phyloP scores from a whole-genome alignment of 53 echinoderm and acorn worm species.

The Mesocentrotus franciscanus region DNA sequence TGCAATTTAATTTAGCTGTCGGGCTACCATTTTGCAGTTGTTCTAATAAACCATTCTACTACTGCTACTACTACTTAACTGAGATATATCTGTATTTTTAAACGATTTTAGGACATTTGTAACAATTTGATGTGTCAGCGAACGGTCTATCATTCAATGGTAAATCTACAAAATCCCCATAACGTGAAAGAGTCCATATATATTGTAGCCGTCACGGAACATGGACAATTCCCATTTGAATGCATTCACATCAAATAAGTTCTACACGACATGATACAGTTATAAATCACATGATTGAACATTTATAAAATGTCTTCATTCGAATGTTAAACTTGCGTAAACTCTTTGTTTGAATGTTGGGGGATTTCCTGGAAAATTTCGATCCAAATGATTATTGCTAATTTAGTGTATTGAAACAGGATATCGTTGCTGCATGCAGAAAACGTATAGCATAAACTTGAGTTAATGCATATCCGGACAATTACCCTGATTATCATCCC shows the following conservation, averaged over 20 bases:
- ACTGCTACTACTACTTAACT: no score
- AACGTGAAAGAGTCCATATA: neutral
- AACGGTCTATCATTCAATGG: neutral
- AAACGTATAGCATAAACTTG: neutral
- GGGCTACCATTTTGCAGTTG: no score
- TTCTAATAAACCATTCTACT: no score
- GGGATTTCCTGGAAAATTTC: neutral
- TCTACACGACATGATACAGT: neutral
- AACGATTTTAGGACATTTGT: no score
- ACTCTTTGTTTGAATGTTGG: neutral
- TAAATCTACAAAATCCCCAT: neutral
- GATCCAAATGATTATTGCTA: neutral
- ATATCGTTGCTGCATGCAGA: neutral
- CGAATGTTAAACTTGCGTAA: neutral
- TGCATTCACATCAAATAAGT: neutral
- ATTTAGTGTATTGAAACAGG: neutral
- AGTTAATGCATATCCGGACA: neutral
- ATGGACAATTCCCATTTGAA: neutral
- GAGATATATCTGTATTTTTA: no score
- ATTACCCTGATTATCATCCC: neutral
- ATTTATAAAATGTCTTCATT: neutral
- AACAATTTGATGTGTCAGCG: neutral
- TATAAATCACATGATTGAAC: neutral
- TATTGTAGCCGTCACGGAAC: neutral
- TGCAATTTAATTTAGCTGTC: no score